phyloP scores from a whole-genome alignment of 2,113 vertebrate genomes.

The Fulica atra region DNA sequence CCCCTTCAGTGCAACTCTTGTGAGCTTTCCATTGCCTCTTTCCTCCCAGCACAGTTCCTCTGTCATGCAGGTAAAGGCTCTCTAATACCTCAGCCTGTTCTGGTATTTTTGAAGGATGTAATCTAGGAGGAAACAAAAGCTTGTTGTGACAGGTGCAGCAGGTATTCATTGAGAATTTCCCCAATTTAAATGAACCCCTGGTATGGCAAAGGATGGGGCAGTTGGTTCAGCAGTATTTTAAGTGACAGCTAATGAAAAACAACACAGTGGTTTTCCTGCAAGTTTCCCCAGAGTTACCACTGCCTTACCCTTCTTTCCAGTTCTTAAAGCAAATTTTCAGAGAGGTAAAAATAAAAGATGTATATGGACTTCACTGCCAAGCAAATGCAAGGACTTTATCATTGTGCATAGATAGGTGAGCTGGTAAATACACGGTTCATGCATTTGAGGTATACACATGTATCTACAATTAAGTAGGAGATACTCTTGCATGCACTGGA shows the following conservation, averaged over 20 bases:
- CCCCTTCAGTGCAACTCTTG: neutral
- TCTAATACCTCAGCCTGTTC: neutral
- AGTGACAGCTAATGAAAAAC: neutral
- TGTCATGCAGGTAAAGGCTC: neutral
- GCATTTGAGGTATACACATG: neutral
- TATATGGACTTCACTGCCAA: neutral
- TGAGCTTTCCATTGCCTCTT: neutral
- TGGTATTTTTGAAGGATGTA: neutral
- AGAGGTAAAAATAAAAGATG: neutral
- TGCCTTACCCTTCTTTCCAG: neutral
- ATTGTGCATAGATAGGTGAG: neutral
- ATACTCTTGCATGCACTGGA: neutral
- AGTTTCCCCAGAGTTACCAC: neutral
- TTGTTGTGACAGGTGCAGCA: neutral
- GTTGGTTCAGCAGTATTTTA: neutral
- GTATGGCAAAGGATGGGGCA: neutral
- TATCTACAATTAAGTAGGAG: neutral
- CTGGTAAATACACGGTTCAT: neutral
- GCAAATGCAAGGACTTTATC: neutral
- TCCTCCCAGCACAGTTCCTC: neutral
- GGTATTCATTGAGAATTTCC: neutral
- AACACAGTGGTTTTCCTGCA: neutral
- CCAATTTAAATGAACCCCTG: neutral
- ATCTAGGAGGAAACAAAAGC: neutral
- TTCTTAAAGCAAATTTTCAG: neutral